Conservation (phyloP, 2,888 invertebrate species). For the Caenorhabditis afra region DNA sequence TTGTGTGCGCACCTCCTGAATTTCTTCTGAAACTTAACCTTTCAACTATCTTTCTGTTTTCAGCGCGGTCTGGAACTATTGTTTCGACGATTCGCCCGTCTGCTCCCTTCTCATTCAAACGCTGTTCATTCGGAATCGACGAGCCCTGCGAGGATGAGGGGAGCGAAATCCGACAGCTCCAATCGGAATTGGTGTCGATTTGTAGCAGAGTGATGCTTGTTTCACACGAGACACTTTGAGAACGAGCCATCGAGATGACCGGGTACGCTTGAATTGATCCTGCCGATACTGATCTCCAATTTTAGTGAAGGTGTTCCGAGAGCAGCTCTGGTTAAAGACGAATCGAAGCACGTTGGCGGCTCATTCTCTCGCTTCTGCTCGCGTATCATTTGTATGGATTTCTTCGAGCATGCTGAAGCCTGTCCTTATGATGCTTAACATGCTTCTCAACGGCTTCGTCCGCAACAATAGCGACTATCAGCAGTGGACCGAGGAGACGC, state of each 20-base stretch:
- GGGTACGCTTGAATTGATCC: no score
- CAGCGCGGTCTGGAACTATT: slow-evolving; percentile 59
- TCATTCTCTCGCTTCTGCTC: slow-evolving; percentile 58
- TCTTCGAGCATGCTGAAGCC: slow-evolving; percentile 40
- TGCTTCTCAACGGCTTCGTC: slow-evolving; percentile 83
- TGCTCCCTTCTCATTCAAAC: slow-evolving; percentile 59
- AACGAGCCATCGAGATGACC: slow-evolving; percentile 55
- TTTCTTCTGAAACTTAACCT: no score
- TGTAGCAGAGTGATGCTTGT: slow-evolving; percentile 55
- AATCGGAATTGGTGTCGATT: slow-evolving; percentile 44
- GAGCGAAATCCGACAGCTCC: slow-evolving; percentile 43
- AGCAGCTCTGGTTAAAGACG: slow-evolving; percentile 26
- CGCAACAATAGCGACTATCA: slow-evolving; percentile 83
- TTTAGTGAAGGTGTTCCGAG: slow-evolving; percentile 61
- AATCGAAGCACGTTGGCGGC: slow-evolving; percentile 5
- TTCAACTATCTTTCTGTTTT: neutral
- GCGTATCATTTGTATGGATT: slow-evolving; percentile 56
- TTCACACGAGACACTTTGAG: slow-evolving; percentile 36
- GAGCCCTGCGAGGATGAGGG: slow-evolving; percentile 35
- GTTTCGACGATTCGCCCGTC: slow-evolving; percentile 49
- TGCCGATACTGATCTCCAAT: no score
- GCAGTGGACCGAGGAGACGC: slow-evolving; percentile 74
- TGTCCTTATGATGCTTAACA: slow-evolving; percentile 60
- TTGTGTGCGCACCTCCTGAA: no score
- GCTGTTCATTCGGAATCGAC: slow-evolving; percentile 54